Evolutionary conservation across 1,140 invertebrate genomes (phyloP).

Genomic region (Acromyrmex charruanus): DNA sequence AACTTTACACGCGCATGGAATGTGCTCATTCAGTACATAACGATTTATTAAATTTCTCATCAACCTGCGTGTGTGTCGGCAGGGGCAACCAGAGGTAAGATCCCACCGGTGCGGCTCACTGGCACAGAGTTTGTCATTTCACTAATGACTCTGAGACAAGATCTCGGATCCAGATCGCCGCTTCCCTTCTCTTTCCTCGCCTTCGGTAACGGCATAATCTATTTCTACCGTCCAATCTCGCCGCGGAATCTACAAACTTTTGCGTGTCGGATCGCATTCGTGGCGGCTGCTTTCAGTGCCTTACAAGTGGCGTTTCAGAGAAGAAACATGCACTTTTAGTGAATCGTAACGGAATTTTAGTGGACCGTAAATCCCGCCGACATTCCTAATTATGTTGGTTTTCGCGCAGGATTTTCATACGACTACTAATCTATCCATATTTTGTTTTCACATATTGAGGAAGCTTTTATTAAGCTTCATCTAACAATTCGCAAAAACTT

Average conservation of each 20-base stretch:
- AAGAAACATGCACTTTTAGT: constrained; percentile 15
- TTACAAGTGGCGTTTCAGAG: neutral
- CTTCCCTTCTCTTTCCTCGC: constrained; percentile 15
- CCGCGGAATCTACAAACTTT: constrained; percentile 72
- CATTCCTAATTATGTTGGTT: constrained; percentile 54
- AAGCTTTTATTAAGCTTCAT: neutral
- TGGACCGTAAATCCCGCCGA: constrained; percentile 39
- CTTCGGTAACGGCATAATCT: constrained; percentile 46
- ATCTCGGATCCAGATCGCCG: constrained; percentile 72
- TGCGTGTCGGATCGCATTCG: constrained; percentile 64
- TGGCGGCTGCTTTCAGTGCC: constrained; percentile 33
- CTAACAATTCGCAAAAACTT: neutral
- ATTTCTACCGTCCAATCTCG: constrained; percentile 65
- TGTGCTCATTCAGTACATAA: constrained; percentile 10
- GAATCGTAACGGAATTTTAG: constrained; percentile 55
- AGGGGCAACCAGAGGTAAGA: neutral
- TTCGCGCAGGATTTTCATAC: neutral
- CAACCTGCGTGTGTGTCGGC: neutral
- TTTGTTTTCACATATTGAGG: constrained; percentile 16
- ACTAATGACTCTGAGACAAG: constrained; percentile 81
- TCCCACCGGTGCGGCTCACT: constrained; percentile 30
- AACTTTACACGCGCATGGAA: constrained; percentile 31
- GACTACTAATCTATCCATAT: constrained; percentile 16
- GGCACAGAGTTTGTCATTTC: constrained; percentile 76
- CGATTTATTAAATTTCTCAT: constrained; percentile 46